A percentile compares a stretch with the other conserved stretches of the same genome.
Evolutionary conservation across 2,888 invertebrate genomes (phyloP).

Genomic region (Notodonta dromedarius): DNA sequence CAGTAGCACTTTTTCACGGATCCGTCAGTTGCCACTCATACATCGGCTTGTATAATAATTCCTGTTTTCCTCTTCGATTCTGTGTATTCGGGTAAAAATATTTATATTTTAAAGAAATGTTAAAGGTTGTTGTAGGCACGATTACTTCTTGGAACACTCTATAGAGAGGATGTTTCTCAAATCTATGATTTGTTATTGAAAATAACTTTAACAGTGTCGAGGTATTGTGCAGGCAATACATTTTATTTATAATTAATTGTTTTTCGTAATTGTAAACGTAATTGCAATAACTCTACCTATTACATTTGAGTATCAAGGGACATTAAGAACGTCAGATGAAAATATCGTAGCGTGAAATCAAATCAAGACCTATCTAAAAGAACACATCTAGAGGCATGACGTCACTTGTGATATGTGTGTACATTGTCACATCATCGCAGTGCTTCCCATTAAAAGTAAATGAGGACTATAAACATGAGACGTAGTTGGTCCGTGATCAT

Average conservation of each 20-base stretch:
- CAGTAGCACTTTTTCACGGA: conserved; percentile 1
- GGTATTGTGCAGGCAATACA: no score
- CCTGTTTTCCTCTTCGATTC: conserved; percentile 20
- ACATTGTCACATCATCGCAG: not conserved
- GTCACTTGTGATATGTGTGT: not conserved
- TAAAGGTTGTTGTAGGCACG: not conserved
- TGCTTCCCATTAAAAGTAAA: not conserved
- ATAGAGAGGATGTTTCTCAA: not conserved
- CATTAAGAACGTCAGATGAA: not conserved
- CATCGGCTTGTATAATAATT: conserved; percentile 3
- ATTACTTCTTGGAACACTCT: not conserved
- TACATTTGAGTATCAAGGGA: no score
- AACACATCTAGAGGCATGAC: not conserved
- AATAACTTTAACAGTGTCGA: no score
- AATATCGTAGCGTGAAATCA: not conserved
- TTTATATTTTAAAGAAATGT: conserved; percentile 6
- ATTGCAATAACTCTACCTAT: no score
- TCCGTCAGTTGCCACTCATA: conserved; percentile 6
- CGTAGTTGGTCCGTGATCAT: not conserved
- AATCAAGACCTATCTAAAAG: not conserved
- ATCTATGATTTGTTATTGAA: not conserved
- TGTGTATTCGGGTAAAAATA: conserved; percentile 16
- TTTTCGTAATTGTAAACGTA: no score
- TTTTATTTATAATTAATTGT: no score
- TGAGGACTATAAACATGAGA: not conserved